Percentiles rank a stretch among this genome's conserved stretches.
Evolutionary conservation across 2,113 vertebrate species (phyloP).

Genomic region (Tragelaphus buxtoni): DNA sequence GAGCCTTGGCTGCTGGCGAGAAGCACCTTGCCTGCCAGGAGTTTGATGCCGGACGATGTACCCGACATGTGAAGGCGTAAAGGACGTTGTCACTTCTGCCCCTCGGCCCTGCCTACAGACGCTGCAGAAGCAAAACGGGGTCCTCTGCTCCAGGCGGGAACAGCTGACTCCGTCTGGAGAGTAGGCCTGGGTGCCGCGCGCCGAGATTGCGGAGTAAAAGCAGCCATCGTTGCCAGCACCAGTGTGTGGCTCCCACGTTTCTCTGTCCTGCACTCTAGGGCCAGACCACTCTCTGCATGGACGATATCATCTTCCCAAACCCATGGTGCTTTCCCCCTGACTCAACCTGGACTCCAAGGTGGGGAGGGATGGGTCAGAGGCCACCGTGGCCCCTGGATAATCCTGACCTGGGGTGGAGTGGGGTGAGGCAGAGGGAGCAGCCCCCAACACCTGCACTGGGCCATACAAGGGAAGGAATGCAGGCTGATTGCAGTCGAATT

Average conservation of each 20-base stretch:
- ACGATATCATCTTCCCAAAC: slow-evolving; percentile 65
- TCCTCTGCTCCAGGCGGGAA: slow-evolving; percentile 3
- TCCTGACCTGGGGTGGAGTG: neutral
- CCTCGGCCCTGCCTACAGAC: slow-evolving; percentile 13
- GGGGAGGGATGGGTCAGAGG: slow-evolving; percentile 30
- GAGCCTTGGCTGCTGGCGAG: neutral
- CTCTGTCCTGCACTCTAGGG: slow-evolving; percentile 22
- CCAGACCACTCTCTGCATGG: slow-evolving; percentile 68
- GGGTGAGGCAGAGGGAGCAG: slow-evolving; percentile 12
- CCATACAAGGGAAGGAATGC: slow-evolving; percentile 22
- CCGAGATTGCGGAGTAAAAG: neutral
- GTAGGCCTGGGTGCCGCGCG: neutral
- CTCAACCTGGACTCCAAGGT: neutral
- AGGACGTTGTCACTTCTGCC: slow-evolving; percentile 16
- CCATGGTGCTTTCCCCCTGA: slow-evolving; percentile 25
- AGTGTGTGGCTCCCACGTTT: neutral
- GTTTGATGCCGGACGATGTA: neutral
- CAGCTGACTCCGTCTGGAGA: slow-evolving; percentile 14
- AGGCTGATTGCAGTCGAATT: slow-evolving; percentile 59
- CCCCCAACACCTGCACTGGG: slow-evolving; percentile 21
- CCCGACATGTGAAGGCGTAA: neutral
- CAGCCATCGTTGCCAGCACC: slow-evolving; percentile 44
- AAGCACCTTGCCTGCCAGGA: slow-evolving; percentile 29
- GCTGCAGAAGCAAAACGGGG: neutral
- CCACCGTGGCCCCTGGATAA: neutral